Conservation (phyloP, 2,888 invertebrate species). For the Lobophora halterata region DNA sequence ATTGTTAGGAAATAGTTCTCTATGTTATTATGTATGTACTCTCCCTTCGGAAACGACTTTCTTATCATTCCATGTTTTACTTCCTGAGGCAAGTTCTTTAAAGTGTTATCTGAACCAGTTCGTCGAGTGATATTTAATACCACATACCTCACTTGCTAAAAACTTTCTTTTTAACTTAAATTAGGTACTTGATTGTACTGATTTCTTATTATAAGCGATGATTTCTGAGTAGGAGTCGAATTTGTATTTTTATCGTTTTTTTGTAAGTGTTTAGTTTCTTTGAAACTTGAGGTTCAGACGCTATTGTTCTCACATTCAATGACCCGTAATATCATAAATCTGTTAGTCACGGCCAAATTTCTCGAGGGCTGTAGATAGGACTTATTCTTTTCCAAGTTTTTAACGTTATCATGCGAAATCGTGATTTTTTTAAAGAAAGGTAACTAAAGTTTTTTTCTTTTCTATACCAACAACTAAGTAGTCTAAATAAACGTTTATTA, state of each 20-base stretch:
- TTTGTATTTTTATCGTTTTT: conserved; percentile 9
- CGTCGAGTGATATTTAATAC: conserved; percentile 36
- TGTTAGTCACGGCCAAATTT: conserved; percentile 48
- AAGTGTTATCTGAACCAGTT: conserved; percentile 49
- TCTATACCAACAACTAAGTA: neutral
- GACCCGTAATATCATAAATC: conserved; percentile 48
- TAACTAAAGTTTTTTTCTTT: neutral
- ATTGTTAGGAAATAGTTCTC: conserved; percentile 28
- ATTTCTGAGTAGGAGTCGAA: conserved; percentile 8
- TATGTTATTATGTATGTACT: conserved; percentile 18
- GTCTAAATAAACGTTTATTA: too few species aligned
- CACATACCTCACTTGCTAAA: conserved; percentile 40
- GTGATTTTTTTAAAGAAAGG: conserved; percentile 1
- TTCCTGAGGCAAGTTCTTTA: conserved; percentile 51
- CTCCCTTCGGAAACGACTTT: conserved; percentile 27
- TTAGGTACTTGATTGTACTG: conserved; percentile 32
- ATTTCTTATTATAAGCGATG: conserved; percentile 32
- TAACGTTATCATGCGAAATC: neutral
- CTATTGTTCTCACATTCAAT: conserved; percentile 50
- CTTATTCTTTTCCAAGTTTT: conserved; percentile 12
- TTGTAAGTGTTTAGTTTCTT: conserved; percentile 18
- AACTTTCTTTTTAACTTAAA: conserved; percentile 50
- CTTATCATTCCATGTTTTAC: conserved; percentile 47
- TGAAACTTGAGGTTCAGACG: conserved; percentile 35
- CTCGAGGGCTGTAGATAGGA: conserved; percentile 36